Evolutionary conservation across 2,113 vertebrate species (phyloP), one percentile per base, ranked within the genome.

Genomic region (Paradisaea rubra): DNA sequence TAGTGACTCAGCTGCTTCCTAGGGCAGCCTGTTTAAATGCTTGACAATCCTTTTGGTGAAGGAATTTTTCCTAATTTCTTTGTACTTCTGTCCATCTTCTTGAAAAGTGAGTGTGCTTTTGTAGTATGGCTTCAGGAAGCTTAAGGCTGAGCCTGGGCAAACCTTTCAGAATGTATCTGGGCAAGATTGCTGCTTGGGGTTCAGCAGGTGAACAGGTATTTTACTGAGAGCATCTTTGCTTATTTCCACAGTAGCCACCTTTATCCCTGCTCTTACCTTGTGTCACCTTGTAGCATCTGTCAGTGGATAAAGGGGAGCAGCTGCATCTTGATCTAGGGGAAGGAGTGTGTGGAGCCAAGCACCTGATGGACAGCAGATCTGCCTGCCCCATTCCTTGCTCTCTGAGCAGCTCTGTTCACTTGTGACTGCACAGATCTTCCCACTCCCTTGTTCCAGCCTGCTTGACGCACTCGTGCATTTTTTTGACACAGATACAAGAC

Each of bases 391-490:
- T 30, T 63, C 18, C 45, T 76, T 81, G 70, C 44, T 59, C 39
- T 39, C 27, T 37, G 41, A 41, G 56, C 44, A 57, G 15, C 33
- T 78, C 8, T 41, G 9, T 39, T 79, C 24, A 2, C 23, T 52
- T 69, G 57, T 0, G 0, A 18, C 18, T 88, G 23, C 59, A 57
- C 12, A 41, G 25, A 30, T 88, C 65, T 56, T 80, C 42, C 61
- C 31, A 24, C 22, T 53, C 44, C 18, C 37, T 53, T 69, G 17
- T 56, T 88, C 16, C 24, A 54, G 13, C 42, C 69, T 52, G 11
- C 53, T 30, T 59, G 64, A 49, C 0, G 0, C 47, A 37, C 17
- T 78, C 2, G 1, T 37, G 19, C 10, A 1, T 77, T 88, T 90
- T 66, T 88, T 83, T 88, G 54, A 61, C 39, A 25, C 4, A 12